Percentiles rank a stretch among this genome's conserved stretches.
These are phyloP conservation scores for Steromphala cineraria DNA, from an alignment of 2,888 invertebrate species.

Conservation along the genomic window DNA sequence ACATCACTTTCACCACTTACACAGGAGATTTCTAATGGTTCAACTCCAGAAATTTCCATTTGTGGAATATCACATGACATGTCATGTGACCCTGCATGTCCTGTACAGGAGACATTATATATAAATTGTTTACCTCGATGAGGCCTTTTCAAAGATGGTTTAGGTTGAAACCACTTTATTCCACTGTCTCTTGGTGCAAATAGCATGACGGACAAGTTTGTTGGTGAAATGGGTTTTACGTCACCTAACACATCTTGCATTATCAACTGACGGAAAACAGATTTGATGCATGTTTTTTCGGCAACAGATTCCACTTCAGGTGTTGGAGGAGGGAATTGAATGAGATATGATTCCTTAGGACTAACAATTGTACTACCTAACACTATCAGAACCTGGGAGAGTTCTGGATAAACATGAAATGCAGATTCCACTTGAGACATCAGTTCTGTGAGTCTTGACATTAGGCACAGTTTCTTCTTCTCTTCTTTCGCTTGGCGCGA, in stretches of 20 bases:
- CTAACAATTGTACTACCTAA: slow-evolving; percentile 59
- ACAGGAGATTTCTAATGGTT: slow-evolving; percentile 42
- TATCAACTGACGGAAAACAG: slow-evolving; percentile 55
- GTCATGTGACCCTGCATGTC: slow-evolving; percentile 38
- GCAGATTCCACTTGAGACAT: neutral
- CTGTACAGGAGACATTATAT: slow-evolving; percentile 42
- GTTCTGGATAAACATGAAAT: slow-evolving; percentile 58
- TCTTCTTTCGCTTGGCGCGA: neutral
- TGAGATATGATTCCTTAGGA: slow-evolving; percentile 58
- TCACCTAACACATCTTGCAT: slow-evolving; percentile 54
- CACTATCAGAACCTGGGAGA: slow-evolving; percentile 48
- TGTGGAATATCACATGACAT: slow-evolving; percentile 43
- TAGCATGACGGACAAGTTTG: slow-evolving; percentile 50
- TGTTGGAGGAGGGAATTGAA: slow-evolving; percentile 44
- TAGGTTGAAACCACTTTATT: slow-evolving; percentile 58
- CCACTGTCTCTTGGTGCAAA: slow-evolving; percentile 51
- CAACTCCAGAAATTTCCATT: slow-evolving; percentile 62
- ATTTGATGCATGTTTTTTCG: slow-evolving; percentile 43
- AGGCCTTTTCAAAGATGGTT: slow-evolving; percentile 50
- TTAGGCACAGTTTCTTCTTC: neutral
- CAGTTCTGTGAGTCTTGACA: neutral
- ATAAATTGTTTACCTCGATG: slow-evolving; percentile 47
- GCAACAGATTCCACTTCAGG: slow-evolving; percentile 31
- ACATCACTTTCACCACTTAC: neutral
- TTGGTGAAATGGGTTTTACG: slow-evolving; percentile 45